These are phyloP conservation scores for Coturnix japonica DNA, from an alignment of 2,113 vertebrate species.

Conservation along the genomic window DNA sequence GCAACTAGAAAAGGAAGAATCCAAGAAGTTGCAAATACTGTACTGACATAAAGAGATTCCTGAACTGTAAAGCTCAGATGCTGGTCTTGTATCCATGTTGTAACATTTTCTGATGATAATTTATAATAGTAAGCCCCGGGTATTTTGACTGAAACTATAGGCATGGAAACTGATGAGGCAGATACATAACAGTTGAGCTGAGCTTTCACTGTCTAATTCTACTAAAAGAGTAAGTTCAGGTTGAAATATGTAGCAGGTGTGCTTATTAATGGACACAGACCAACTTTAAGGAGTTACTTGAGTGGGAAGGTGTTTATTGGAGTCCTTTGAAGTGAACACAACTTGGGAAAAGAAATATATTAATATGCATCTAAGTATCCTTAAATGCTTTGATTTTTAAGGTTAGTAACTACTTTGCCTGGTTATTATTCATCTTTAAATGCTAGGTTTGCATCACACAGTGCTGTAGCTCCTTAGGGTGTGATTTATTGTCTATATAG, in stretches of 20 bases:
- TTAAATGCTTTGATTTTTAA: background rate
- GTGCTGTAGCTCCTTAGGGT: background rate
- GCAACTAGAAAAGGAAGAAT: background rate
- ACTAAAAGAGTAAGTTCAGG: accelerated
- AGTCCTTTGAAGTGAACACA: background rate
- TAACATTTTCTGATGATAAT: background rate
- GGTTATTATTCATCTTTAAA: background rate
- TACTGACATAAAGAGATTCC: background rate
- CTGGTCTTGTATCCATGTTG: background rate
- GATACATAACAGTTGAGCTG: background rate
- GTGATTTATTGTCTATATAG: background rate
- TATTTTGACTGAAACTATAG: background rate
- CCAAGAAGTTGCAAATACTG: background rate
- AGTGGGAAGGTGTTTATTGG: background rate
- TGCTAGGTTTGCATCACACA: background rate
- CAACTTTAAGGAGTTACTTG: background rate
- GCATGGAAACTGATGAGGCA: background rate
- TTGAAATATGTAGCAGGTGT: background rate
- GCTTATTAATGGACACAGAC: background rate
- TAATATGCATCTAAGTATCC: background rate
- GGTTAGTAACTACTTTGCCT: background rate
- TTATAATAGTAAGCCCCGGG: background rate
- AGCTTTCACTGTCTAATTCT: background rate
- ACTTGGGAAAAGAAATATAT: background rate
- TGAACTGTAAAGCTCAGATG: background rate